Percentiles rank a stretch among this genome's conserved stretches.
phyloP scores from a whole-genome alignment of 2,888 invertebrate genomes.

The Automeris io region DNA sequence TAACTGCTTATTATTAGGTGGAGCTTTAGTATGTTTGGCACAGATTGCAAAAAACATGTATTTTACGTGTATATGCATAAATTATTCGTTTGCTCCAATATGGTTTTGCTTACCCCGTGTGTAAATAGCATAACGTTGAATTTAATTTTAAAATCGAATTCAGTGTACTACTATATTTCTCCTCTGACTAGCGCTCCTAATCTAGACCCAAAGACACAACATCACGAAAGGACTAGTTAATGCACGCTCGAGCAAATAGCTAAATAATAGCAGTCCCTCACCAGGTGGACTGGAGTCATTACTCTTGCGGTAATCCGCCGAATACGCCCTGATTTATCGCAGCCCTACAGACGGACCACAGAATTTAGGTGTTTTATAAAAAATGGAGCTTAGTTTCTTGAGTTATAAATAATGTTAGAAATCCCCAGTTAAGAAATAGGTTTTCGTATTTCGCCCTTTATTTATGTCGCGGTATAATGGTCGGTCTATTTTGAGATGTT shows the following conservation, averaged over 20 bases:
- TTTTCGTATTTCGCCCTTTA: conserved; percentile 26
- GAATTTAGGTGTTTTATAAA: conserved; percentile 73
- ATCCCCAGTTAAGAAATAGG: conserved; percentile 43
- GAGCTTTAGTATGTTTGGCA: no score
- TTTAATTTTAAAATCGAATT: no score
- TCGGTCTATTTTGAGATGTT: neutral
- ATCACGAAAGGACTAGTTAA: conserved; percentile 8
- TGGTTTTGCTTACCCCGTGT: no score
- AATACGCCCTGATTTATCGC: conserved; percentile 71
- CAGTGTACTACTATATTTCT: no score
- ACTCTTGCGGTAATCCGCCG: conserved; percentile 72
- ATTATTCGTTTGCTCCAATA: no score
- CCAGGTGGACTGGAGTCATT: conserved; percentile 74
- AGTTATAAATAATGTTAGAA: conserved; percentile 66
- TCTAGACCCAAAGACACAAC: conserved; percentile 5
- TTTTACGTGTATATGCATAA: no score
- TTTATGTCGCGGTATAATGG: conserved; percentile 11
- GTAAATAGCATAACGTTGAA: no score
- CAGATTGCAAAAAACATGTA: no score
- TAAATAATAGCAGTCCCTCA: conserved; percentile 65
- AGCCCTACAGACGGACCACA: conserved; percentile 61
- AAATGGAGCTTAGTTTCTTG: conserved; percentile 67
- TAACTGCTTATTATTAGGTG: no score
- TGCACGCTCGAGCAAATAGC: conserved; percentile 58
- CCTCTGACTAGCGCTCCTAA: no score